Base-by-base conservation (phyloP, 1,140 invertebrate genomes). In the Scaptodrosophila lebanonensis region DNA sequence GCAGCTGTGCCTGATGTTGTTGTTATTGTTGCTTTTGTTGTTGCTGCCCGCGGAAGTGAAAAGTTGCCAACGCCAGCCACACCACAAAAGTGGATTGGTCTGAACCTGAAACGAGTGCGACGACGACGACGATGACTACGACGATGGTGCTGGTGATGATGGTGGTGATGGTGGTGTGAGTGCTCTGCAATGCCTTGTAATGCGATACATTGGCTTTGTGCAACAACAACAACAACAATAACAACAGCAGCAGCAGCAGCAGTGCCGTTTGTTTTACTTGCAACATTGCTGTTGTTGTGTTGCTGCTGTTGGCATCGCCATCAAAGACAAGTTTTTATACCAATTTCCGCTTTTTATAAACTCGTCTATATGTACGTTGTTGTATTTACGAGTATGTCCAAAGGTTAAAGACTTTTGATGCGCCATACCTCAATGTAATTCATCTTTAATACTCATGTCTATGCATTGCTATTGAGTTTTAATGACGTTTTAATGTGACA, bases 291-390 rank as follows among this genome's bases (percentile, higher is more conserved):
- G 60, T 63, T 73, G 70, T 59, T 52, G 53, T 63, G 53, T 53
- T 53, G 53, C 51, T 58, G 22, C 3, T 8, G 22, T 25, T 25
- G 36, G 38, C 58, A 61, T 58, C 47, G 60, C 27, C 60, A 51
- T 61, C 65, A 66, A 60, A 76, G 73, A 73, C 73, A 38, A 61
- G 73, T 77, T 79, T n/a, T 77, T 79, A 79, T 68, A 79, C 60
- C 73, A 77, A 73, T 82, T 77, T 77, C 73, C 73, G 64, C 60
- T n/a, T n/a, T n/a, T n/a, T n/a, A n/a, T n/a, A 9, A 18, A 3
- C 22, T 18, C 5, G 30, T 58, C 36, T 30, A 39, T 53, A 39
- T n/a, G n/a, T n/a, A n/a, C n/a, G n/a, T n/a, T n/a, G n/a, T n/a
- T n/a, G n/a, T n/a, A n/a, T n/a, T n/a, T n/a, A n/a, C 44, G 48